Evolutionary conservation across 2,113 vertebrate species (phyloP).

Genomic region (Hydropotes inermis): DNA sequence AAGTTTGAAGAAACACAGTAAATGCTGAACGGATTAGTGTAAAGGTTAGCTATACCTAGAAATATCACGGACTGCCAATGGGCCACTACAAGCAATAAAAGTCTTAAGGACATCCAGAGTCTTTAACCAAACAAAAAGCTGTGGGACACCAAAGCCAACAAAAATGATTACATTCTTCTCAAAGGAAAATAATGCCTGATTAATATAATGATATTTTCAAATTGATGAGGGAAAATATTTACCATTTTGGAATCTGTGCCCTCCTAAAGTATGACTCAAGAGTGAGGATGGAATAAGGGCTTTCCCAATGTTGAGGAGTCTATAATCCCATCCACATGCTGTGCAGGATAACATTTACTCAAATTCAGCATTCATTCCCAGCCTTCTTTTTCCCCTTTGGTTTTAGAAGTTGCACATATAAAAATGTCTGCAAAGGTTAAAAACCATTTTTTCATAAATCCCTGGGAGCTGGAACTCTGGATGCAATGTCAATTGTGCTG

Average conservation of each 20-base stretch:
- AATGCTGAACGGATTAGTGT: background rate
- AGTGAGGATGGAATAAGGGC: background rate
- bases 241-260: no score
- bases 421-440: background rate
- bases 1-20: background rate
- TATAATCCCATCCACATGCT: background rate
- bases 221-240: background rate
- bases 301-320: background rate
- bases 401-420: background rate
- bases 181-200: background rate
- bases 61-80: background rate
- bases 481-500: background rate
- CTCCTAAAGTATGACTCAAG: background rate
- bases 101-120: background rate
- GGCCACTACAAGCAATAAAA: background rate
- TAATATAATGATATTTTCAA: background rate
- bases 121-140: background rate
- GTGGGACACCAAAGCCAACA: background rate
- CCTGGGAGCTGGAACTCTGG: background rate
- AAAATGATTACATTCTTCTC: background rate
- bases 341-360: no score
- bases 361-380: background rate
- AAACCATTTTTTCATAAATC: background rate
- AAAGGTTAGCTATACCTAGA: background rate
- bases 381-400: accelerated